phyloP scores from a whole-genome alignment of 2,888 invertebrate species.

The Lepetodrilus schrolli region DNA sequence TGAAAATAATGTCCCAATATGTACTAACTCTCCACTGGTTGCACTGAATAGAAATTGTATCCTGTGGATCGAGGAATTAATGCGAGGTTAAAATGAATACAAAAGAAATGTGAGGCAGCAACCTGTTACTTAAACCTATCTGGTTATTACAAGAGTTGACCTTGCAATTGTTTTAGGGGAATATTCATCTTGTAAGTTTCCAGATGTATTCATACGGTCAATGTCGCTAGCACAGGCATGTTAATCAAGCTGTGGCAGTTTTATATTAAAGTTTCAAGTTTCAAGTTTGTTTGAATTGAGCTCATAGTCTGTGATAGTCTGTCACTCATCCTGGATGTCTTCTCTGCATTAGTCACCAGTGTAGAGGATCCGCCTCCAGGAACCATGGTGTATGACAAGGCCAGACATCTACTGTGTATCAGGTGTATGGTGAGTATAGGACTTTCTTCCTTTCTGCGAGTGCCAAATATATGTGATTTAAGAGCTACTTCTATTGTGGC shows the following conservation, averaged over 20 bases:
- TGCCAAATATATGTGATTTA: too few species aligned
- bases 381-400: constrained; percentile 79
- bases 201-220: too few species aligned
- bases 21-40: too few species aligned
- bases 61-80: too few species aligned
- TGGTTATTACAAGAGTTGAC: too few species aligned
- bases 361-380: constrained; percentile 76
- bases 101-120: too few species aligned
- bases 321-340: background rate
- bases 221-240: background rate
- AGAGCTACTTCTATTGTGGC: too few species aligned
- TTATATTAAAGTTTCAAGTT: background rate
- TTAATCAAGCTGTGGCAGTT: background rate
- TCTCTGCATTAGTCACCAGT: background rate
- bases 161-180: too few species aligned
- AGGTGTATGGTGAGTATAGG: constrained; percentile 78
- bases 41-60: too few species aligned
- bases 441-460: background rate
- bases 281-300: background rate
- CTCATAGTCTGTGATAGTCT: background rate
- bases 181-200: background rate
- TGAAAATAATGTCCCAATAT: too few species aligned
- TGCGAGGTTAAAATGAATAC: too few species aligned
- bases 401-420: constrained; percentile 80
- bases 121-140: too few species aligned